These are phyloP conservation scores for Drosophila miranda DNA, from an alignment of 1,140 invertebrate species.

Conservation along the genomic window DNA sequence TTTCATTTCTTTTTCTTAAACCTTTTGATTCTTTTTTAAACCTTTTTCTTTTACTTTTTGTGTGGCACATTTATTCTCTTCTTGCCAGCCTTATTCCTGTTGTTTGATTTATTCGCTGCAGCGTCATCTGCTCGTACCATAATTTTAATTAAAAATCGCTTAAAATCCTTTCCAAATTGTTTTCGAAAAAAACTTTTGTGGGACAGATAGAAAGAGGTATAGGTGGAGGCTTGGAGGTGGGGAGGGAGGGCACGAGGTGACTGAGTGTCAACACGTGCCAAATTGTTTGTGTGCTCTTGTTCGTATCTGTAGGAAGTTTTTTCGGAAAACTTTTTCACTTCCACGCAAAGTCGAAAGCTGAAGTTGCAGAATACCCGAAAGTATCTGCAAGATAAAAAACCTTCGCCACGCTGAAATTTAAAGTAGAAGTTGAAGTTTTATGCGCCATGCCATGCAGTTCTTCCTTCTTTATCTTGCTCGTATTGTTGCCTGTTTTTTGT, in stretches of 20 bases:
- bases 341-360: slow-evolving; percentile 42
- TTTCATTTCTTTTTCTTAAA: slow-evolving; percentile 27
- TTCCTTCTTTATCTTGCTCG: slow-evolving; percentile 37
- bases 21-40: slow-evolving; percentile 22
- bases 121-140: slow-evolving; percentile 61
- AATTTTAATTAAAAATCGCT: slow-evolving; percentile 80
- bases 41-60: slow-evolving; percentile 9
- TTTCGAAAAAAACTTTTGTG: slow-evolving; percentile 31
- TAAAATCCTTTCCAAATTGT: slow-evolving; percentile 66
- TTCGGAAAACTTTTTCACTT: slow-evolving; percentile 34
- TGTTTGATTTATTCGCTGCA: slow-evolving; percentile 25
- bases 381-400: slow-evolving; percentile 69
- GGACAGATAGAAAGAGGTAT: not conserved
- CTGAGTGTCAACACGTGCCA: slow-evolving; percentile 76
- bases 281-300: slow-evolving; percentile 48
- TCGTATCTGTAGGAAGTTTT: slow-evolving; percentile 43
- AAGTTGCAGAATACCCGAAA: slow-evolving; percentile 39
- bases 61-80: slow-evolving; percentile 14
- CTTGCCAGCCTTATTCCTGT: slow-evolving; percentile 19
- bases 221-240: slow-evolving; percentile 1
- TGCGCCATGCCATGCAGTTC: slow-evolving; percentile 52
- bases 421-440: slow-evolving; percentile 43
- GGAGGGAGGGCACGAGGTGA: slow-evolving; percentile 41
- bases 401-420: not conserved
- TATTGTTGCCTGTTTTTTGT: slow-evolving; percentile 18